phyloP scores from a whole-genome alignment of 2,113 vertebrate genomes.

The Dinomys branickii region DNA sequence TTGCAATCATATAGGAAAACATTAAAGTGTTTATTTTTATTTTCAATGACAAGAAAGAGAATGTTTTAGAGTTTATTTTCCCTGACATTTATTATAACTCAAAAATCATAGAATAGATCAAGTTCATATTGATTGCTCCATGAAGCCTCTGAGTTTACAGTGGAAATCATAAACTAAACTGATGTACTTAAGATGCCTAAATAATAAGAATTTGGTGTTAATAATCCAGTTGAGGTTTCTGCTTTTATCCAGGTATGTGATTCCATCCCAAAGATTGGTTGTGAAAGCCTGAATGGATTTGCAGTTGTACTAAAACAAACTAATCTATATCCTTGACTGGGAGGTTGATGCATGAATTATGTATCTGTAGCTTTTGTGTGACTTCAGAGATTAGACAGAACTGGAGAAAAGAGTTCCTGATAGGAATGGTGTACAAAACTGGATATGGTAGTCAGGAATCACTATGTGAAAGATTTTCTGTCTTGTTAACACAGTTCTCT shows the following conservation, averaged over 20 bases:
- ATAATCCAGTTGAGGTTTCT: slow-evolving; percentile 52
- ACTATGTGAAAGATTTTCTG: background rate
- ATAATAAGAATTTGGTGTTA: slow-evolving; percentile 56
- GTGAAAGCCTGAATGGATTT: slow-evolving; percentile 70
- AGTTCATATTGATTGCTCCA: slow-evolving; percentile 52
- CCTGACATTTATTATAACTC: slow-evolving; percentile 66
- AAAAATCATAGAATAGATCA: slow-evolving; percentile 50
- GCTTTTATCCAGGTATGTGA: slow-evolving; percentile 52
- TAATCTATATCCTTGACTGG: slow-evolving; percentile 61
- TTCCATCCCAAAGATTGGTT: slow-evolving; percentile 28
- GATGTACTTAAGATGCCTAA: slow-evolving; percentile 46
- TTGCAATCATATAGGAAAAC: slow-evolving; percentile 51
- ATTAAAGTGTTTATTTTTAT: slow-evolving; percentile 60
- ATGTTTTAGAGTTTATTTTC: slow-evolving; percentile 58
- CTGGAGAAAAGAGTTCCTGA: background rate
- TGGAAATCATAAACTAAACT: slow-evolving; percentile 49
- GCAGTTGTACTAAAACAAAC: slow-evolving; percentile 67
- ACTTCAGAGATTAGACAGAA: slow-evolving; percentile 54
- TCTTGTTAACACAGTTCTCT: slow-evolving; percentile 22
- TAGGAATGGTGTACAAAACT: background rate
- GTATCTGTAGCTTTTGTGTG: slow-evolving; percentile 53
- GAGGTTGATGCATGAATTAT: slow-evolving; percentile 58
- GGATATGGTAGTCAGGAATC: slow-evolving; percentile 8
- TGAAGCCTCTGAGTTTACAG: slow-evolving; percentile 29
- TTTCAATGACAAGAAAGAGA: slow-evolving; percentile 63